Evolutionary conservation across 2,888 invertebrate genomes (phyloP).

Genomic region (Pocota personata): DNA sequence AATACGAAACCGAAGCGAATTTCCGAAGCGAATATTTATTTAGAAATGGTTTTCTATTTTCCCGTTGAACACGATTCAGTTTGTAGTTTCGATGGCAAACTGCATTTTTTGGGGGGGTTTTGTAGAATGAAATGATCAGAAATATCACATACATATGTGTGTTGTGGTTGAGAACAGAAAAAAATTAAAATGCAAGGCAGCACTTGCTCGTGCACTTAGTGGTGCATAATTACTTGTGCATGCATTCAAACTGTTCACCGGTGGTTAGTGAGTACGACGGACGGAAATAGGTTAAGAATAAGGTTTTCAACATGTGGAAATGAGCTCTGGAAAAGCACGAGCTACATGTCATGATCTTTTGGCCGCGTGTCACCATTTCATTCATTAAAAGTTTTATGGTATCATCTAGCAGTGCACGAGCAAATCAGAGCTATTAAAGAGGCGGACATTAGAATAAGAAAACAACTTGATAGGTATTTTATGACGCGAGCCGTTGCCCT

Average conservation of each 20-base stretch:
- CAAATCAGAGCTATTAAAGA: neutral
- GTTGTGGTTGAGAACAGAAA: neutral
- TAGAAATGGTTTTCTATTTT: constrained; percentile 67
- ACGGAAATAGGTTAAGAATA: constrained; percentile 63
- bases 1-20: constrained; percentile 21
- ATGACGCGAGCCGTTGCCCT: too few relatives aligned
- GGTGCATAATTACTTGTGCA: constrained; percentile 53
- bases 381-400: constrained; percentile 13
- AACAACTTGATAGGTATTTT: neutral
- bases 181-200: constrained; percentile 62
- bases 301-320: constrained; percentile 13
- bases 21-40: constrained; percentile 28
- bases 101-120: constrained; percentile 17
- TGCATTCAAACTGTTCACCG: constrained; percentile 49
- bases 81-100: constrained; percentile 8
- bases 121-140: neutral
- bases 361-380: neutral
- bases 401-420: neutral
- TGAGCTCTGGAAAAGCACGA: neutral
- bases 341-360: constrained; percentile 16
- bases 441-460: neutral
- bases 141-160: neutral
- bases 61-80: constrained; percentile 64
- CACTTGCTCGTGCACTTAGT: constrained; percentile 32
- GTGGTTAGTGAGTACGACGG: constrained; percentile 21